A percentile compares a stretch with the other conserved stretches of the same genome.
These are phyloP conservation scores for Oreortyx pictus DNA, from an alignment of 2,797 vertebrate species.

Conservation along the genomic window DNA sequence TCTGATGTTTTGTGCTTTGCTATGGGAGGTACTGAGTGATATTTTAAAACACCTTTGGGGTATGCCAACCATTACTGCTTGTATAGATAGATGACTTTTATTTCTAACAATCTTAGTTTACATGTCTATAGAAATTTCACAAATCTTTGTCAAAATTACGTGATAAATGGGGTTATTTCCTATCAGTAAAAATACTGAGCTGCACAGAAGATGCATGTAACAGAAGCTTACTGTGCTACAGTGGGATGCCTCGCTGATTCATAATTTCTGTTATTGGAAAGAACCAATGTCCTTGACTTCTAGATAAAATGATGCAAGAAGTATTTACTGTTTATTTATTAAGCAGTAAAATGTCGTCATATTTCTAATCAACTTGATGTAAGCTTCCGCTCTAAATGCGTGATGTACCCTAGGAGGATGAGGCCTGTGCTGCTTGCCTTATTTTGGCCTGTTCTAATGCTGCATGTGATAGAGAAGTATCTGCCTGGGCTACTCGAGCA, in stretches of 20 bases:
- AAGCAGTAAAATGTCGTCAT: neutral
- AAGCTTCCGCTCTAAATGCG: neutral
- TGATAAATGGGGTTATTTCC: neutral
- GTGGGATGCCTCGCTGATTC: neutral
- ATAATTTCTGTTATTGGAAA: rapidly evolving
- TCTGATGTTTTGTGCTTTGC: neutral
- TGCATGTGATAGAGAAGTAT: conserved; percentile 91
- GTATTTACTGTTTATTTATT: neutral
- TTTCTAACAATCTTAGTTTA: neutral
- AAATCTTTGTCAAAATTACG: neutral
- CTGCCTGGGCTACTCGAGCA: conserved; percentile 93
- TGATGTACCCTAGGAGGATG: conserved; percentile 86
- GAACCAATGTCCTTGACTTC: neutral
- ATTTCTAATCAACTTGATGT: neutral
- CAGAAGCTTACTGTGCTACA: neutral
- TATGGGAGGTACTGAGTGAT: neutral
- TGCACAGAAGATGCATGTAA: neutral
- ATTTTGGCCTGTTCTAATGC: conserved; percentile 93
- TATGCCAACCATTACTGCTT: neutral
- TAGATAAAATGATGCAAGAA: neutral
- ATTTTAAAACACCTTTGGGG: neutral
- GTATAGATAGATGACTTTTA: neutral
- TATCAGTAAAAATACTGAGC: neutral
- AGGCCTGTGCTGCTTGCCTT: conserved; percentile 93
- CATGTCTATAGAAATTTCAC: neutral